phyloP scores from a whole-genome alignment of 2,888 invertebrate genomes.

The Chrysolina americana region DNA sequence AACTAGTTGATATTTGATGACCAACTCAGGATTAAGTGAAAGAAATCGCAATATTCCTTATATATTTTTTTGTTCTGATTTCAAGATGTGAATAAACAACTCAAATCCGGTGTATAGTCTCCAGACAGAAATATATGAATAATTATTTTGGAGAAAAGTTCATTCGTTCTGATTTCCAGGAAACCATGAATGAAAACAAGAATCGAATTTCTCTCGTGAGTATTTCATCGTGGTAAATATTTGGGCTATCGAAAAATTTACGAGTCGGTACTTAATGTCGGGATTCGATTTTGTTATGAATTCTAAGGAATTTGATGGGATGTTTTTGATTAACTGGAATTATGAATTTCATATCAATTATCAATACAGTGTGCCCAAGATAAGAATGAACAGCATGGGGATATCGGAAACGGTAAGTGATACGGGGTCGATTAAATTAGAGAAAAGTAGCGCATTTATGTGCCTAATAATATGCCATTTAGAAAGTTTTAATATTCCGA shows the following conservation, averaged over 20 bases:
- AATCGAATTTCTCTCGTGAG: constrained; percentile 2
- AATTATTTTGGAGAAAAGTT: not conserved
- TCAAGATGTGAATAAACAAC: too few species aligned
- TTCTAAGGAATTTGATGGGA: not conserved
- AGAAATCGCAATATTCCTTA: not conserved
- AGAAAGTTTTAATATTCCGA: too few species aligned
- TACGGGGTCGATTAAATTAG: too few species aligned
- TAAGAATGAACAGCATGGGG: too few species aligned
- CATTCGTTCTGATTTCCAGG: not conserved
- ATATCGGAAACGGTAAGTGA: too few species aligned
- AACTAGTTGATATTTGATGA: too few species aligned
- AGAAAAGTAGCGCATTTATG: too few species aligned
- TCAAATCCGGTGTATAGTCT: not conserved
- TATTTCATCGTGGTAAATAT: constrained; percentile 12
- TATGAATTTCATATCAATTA: not conserved
- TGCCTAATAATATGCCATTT: too few species aligned
- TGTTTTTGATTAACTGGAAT: constrained; percentile 4
- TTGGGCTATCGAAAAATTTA: constrained; percentile 4
- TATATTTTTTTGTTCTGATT: too few species aligned
- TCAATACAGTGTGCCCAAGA: too few species aligned
- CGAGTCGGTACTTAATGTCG: constrained; percentile 9
- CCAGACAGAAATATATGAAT: constrained; percentile 17
- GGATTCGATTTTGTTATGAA: not conserved
- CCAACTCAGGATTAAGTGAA: too few species aligned
- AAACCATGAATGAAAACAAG: not conserved